These are phyloP conservation scores for Anthopleura sola DNA, from an alignment of 64 coral and sea anemone genomes.

Conservation along the genomic window DNA sequence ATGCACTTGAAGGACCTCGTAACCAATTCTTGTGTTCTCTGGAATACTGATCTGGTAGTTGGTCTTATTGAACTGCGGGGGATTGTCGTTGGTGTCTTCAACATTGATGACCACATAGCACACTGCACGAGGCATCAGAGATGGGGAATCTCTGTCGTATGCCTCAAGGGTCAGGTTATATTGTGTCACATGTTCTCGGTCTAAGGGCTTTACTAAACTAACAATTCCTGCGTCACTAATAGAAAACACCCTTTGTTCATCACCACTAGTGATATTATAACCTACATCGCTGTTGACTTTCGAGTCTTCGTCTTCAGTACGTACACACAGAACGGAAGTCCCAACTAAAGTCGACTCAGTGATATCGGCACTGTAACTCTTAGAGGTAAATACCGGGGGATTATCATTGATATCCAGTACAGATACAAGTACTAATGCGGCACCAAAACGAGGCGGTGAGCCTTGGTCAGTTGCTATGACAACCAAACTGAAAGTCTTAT, in stretches of 20 bases:
- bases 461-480: slow-evolving; percentile 17
- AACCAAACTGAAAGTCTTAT: not conserved
- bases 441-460: not conserved
- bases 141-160: not conserved
- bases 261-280: not conserved
- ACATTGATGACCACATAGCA: not conserved
- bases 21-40: not conserved
- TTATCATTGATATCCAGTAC: slow-evolving; percentile 33
- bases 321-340: not conserved
- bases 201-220: not conserved
- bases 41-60: not conserved
- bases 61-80: not conserved
- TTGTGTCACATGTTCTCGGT: not conserved
- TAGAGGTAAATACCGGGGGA: not conserved
- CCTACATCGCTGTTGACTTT: not conserved
- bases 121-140: not conserved
- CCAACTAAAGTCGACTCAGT: not conserved
- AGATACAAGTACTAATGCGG: not conserved
- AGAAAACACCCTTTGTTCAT: not conserved
- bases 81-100: not conserved
- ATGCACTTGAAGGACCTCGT: not conserved
- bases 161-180: not conserved
- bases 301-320: not conserved
- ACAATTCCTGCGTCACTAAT: slow-evolving; percentile 2
- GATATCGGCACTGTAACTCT: not conserved